Base-by-base conservation (phyloP, 2,113 vertebrate species). In the Sarotherodon lohbergeri region DNA sequence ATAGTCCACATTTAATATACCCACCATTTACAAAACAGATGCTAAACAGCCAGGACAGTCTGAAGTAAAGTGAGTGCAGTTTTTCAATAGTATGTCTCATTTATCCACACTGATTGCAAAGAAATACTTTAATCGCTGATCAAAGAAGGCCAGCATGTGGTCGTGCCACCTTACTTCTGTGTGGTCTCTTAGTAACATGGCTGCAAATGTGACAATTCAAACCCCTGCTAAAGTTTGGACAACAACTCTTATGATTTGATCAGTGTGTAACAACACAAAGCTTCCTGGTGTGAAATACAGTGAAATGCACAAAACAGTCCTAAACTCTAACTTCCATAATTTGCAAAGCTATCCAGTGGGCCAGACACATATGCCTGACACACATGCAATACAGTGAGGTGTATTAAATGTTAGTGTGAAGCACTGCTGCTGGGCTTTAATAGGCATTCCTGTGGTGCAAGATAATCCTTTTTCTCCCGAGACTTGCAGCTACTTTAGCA, bases 161-260 rank as follows among this genome's bases (percentile, higher is more conserved):
- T 76, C 9, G 9, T 48, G 24, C 0, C 27, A 17, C 43, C 24
- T 32, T 29, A 0, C 27, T 0, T 19, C 9, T 9, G 71, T 76
- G 71, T 32, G 29, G 16, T 61, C 59, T 61, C 29, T 61, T 29
- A 5, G 7, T 61, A 32, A 32, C 5, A 8, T 9, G 57, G 27
- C 57, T 61, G 14, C 16, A 50, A 50, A 7, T 50, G 4, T 32
- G 43, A 50, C 14, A 29, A 8, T 19, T 50, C 71, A 76, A 29
- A 48, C 24, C 24, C 6, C 24, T 50, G 24, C 16, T 78, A 48
- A 48, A 46, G 68, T 76, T 29, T 48, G 14, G 9, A 48, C 41
- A 73, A 29, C 14, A 11, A 8, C 71, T 50, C 6, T 17, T 9
- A 32, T 50, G 6, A 17, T 29, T 5, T 2, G 9, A 19, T 48